A percentile compares a stretch with the other conserved stretches of the same genome.
phyloP scores from a whole-genome alignment of 2,797 vertebrate genomes.

The Taeniopygia guttata region DNA sequence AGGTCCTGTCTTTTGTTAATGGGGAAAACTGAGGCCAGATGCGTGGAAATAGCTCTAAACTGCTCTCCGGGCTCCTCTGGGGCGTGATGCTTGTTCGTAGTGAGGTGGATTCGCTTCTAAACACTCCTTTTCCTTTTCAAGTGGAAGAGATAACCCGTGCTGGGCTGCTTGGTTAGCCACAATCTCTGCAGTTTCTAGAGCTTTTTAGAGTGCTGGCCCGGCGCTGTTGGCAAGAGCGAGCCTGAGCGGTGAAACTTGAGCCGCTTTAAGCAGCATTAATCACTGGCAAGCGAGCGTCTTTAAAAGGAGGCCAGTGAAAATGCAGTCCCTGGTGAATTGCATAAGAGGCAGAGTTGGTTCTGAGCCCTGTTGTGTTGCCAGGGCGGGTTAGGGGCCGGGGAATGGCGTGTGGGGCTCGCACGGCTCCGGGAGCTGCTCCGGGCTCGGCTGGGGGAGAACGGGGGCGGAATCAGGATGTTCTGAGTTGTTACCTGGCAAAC shows the following conservation, averaged over 20 bases:
- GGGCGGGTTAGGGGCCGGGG: slow-evolving; percentile 16
- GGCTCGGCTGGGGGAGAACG: not conserved
- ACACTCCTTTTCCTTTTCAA: not conserved
- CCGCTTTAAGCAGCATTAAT: slow-evolving; percentile 77
- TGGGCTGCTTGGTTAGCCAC: slow-evolving; percentile 19
- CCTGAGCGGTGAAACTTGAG: slow-evolving; percentile 77
- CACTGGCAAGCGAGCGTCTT: slow-evolving; percentile 68
- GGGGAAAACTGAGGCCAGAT: fast-evolving
- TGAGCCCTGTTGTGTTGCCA: slow-evolving; percentile 48
- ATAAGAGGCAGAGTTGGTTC: slow-evolving; percentile 67
- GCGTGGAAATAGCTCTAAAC: not conserved
- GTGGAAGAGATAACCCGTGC: not conserved
- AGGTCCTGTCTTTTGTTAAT: not conserved
- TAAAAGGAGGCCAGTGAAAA: slow-evolving; percentile 72
- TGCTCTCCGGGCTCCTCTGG: not conserved
- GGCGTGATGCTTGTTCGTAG: not conserved
- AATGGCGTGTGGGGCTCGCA: not conserved
- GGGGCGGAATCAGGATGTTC: not conserved
- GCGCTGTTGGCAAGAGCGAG: slow-evolving; percentile 70
- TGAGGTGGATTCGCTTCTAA: not conserved
- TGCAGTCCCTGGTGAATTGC: slow-evolving; percentile 68
- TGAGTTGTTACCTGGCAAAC: slow-evolving; percentile 42
- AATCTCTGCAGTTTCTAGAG: slow-evolving; percentile 60
- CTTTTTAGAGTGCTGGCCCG: slow-evolving; percentile 49
- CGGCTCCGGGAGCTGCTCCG: not conserved